These are phyloP conservation scores for Xanthorhoe spadicearia DNA, from an alignment of 2,888 invertebrate species.

Conservation along the genomic window DNA sequence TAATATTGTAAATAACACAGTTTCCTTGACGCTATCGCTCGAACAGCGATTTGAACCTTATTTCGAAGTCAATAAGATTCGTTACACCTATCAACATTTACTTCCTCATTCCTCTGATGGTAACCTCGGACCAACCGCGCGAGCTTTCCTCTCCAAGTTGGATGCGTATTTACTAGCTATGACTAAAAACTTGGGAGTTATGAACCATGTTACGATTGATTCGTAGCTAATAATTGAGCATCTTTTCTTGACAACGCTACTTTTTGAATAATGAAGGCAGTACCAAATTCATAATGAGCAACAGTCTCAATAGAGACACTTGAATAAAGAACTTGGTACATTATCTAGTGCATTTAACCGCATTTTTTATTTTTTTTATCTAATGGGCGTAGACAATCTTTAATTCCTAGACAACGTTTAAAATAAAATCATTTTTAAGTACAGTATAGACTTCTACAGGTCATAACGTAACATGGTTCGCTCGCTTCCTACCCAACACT, in stretches of 20 bases:
- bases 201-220: conserved; percentile 27
- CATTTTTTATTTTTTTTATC: background rate
- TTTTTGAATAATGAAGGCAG: conserved; percentile 6
- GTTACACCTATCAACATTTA: conserved; percentile 65
- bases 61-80: conserved; percentile 42
- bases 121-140: conserved; percentile 48
- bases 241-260: background rate
- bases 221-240: conserved; percentile 15
- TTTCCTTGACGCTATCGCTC: conserved; percentile 37
- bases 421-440: background rate
- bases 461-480: conserved; percentile 23
- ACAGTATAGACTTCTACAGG: conserved; percentile 1
- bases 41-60: conserved; percentile 46
- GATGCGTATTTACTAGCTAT: conserved; percentile 37
- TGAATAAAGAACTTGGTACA: conserved; percentile 13
- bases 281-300: conserved; percentile 30
- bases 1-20: conserved; percentile 44
- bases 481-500: conserved; percentile 24
- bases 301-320: conserved; percentile 17
- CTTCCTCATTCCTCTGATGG: conserved; percentile 54
- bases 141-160: conserved; percentile 47
- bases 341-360: background rate
- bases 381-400: background rate
- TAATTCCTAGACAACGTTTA: background rate
- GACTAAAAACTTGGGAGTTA: conserved; percentile 40